Evolutionary conservation across 1,140 invertebrate species (phyloP).

Genomic region (Neodiprion fabricii): DNA sequence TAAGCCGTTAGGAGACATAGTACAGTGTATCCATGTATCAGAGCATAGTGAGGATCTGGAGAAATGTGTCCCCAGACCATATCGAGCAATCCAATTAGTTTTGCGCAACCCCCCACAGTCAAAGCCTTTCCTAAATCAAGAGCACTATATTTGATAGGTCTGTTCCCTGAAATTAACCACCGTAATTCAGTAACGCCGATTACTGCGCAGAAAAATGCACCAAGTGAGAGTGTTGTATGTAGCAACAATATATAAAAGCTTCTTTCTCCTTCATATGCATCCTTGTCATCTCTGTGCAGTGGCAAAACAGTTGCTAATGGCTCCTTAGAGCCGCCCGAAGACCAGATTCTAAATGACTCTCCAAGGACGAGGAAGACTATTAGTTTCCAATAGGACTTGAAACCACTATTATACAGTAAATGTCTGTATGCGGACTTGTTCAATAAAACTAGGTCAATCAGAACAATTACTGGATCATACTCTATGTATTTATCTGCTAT

Average conservation of each 20-base stretch:
- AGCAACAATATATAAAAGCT: constrained; percentile 51
- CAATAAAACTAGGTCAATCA: constrained; percentile 82
- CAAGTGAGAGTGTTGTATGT: constrained; percentile 47
- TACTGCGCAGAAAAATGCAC: constrained; percentile 40
- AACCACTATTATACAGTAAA: constrained; percentile 78
- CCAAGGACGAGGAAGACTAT: constrained; percentile 50
- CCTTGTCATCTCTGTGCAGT: constrained; percentile 9
- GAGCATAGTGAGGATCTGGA: constrained; percentile 45
- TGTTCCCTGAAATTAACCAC: constrained; percentile 38
- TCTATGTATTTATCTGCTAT: constrained; percentile 89
- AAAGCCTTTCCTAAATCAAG: constrained; percentile 46
- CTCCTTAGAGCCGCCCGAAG: constrained; percentile 25
- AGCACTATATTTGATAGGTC: constrained; percentile 42
- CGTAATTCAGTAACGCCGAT: constrained; percentile 46
- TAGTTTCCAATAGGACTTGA: constrained; percentile 64
- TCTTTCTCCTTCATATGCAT: constrained; percentile 39
- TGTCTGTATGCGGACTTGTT: constrained; percentile 83
- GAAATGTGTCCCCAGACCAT: constrained; percentile 54
- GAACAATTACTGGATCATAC: constrained; percentile 83
- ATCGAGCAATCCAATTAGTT: constrained; percentile 51
- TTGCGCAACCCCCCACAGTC: constrained; percentile 52
- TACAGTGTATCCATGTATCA: constrained; percentile 56
- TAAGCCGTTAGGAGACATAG: constrained; percentile 56
- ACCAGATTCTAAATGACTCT: constrained; percentile 53
- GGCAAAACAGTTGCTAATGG: not conserved